Evolutionary conservation across 2,888 invertebrate genomes (phyloP).

Genomic region (Ectemnius cavifrons): DNA sequence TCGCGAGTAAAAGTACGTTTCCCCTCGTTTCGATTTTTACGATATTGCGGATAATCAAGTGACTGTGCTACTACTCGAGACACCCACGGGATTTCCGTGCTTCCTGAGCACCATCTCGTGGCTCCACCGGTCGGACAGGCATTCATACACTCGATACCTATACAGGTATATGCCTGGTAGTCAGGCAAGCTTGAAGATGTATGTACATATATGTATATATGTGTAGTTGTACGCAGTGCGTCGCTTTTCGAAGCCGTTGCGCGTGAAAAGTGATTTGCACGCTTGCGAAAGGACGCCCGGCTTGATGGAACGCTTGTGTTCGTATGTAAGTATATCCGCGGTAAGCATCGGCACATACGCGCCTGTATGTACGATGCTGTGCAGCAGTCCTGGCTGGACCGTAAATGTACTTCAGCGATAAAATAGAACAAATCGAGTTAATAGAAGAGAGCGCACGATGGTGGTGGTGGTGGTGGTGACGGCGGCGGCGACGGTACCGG

Average conservation of each 20-base stretch:
- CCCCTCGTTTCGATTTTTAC: no score
- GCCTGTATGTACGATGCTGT: slow-evolving; percentile 24
- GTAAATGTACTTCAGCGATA: slow-evolving; percentile 59
- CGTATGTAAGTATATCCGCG: slow-evolving; percentile 45
- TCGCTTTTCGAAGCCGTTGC: slow-evolving; percentile 46
- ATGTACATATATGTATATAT: slow-evolving; percentile 6
- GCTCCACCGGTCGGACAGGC: no score
- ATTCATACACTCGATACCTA: no score
- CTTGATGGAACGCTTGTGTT: slow-evolving; percentile 56
- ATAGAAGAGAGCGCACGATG: slow-evolving; percentile 25
- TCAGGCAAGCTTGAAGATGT: slow-evolving; percentile 23
- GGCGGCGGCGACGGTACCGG: background rate
- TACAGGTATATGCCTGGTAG: no score
- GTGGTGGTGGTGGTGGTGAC: background rate
- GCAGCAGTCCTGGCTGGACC: slow-evolving; percentile 6
- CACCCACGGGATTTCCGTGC: no score
- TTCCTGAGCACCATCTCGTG: no score
- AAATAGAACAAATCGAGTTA: slow-evolving; percentile 63
- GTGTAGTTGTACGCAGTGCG: slow-evolving; percentile 23
- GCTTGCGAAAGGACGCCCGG: slow-evolving; percentile 42
- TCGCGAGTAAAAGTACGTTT: no score
- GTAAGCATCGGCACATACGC: slow-evolving; percentile 29
- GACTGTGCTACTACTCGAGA: no score
- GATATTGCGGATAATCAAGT: no score
- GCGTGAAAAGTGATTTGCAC: slow-evolving; percentile 63